phyloP scores from a whole-genome alignment of 2,113 vertebrate species.

The Daubentonia madagascariensis region DNA sequence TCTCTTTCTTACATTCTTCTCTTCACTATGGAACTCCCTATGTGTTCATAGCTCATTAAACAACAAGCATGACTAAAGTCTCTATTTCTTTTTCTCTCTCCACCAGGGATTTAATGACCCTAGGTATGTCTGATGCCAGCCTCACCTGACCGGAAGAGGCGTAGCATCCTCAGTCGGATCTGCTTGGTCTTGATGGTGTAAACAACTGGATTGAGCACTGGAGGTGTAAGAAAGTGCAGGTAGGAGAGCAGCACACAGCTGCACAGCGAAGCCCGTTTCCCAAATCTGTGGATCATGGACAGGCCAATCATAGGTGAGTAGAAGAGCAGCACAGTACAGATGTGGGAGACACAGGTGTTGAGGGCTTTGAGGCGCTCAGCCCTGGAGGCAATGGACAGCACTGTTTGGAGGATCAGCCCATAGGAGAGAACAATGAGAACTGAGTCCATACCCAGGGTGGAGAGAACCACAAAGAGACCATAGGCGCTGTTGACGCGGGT shows the following conservation, averaged over 20 bases:
- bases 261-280: background rate
- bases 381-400: slow-evolving; percentile 60
- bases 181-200: slow-evolving; percentile 58
- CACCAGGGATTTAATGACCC: background rate
- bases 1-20: background rate
- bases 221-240: slow-evolving; percentile 42
- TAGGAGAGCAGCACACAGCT: slow-evolving; percentile 39
- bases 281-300: slow-evolving; percentile 51
- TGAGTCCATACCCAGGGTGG: slow-evolving; percentile 40
- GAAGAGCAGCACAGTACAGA: slow-evolving; percentile 52
- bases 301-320: slow-evolving; percentile 50
- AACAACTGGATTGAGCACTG: slow-evolving; percentile 53
- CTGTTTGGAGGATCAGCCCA: slow-evolving; percentile 21
- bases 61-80: background rate
- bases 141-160: background rate
- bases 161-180: background rate
- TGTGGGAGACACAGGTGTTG: slow-evolving; percentile 66
- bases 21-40: background rate
- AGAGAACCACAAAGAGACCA: slow-evolving; percentile 56
- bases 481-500: slow-evolving; percentile 24
- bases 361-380: slow-evolving; percentile 44
- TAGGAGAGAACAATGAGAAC: slow-evolving; percentile 62
- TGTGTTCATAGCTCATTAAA: background rate
- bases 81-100: background rate
- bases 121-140: background rate